Evolutionary conservation across 53 echinoderm and acorn worm genomes (phyloP), one percentile per base, ranked within the genome.

Genomic region (Hippasteria phrygiana): DNA sequence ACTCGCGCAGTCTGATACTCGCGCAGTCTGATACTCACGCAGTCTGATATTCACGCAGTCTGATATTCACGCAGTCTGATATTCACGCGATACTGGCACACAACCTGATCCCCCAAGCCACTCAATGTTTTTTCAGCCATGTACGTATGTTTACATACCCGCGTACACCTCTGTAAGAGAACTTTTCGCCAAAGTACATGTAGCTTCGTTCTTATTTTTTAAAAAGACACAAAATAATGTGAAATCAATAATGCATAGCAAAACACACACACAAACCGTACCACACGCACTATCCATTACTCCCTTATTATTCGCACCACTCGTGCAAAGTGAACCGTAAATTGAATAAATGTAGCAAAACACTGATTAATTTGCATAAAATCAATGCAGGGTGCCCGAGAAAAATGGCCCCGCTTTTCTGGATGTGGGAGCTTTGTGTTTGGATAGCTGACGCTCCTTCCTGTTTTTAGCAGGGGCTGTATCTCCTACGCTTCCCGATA

Each of bases 351-450:
- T 79, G 36, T 22, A 26, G 12, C 79, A 20, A 79, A 79, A 79
- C 37, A 62, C 79, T 79, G 79, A 79, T 79, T 53, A 79, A 79
- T 79, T 79, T 56, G 79, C 79, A 79, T 79, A 79, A 79, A 67
- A 79, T 79, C 79, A 79, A 79, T 79, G 78, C 62, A 38, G 13
- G 55, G 79, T 34, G 59, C 20, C 29, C 59, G 22, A n/a, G 27
- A 26, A 79, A 20, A 41, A 9, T 41, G 17, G 42, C 42, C 5
- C 5, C 35, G 56, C 56, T 79, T 29, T 55, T 32, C 24, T 27
- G 32, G 12, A 37, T 27, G 79, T 55, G 6, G 55, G 79, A 20
- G 41, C 16, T n/a, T 79, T 56, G 37, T 79, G 79, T 79, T 79
- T 79, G 59, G 79, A 79, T 79, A 79, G 79, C 79, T 79, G 79